Evolutionary conservation across 2,888 invertebrate species (phyloP), one percentile per base, ranked within the genome.

Genomic region (Calameuta pallipes): DNA sequence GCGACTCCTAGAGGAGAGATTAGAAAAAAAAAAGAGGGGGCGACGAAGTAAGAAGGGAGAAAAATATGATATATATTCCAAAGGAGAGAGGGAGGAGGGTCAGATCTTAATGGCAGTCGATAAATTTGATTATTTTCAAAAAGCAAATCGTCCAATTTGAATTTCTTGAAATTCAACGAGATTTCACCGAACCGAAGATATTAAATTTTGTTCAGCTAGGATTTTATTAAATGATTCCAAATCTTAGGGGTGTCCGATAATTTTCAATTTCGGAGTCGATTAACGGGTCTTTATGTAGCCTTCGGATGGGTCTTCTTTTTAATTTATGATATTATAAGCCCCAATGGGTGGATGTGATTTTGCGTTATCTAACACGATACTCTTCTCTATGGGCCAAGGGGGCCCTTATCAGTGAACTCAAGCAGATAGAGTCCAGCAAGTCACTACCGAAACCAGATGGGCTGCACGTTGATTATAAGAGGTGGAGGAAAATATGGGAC

Each of bases 311-410:
- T 30, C 71, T 41, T 41, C 69, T 69, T 36, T 80, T 74, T 34
- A 75, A 75, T 75, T 73, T 80, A 75, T 78, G 76, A 70, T 78
- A 73, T 69, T 78, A 23, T 73, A 78, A 78, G 69, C 41, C 76
- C 70, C 69, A 81, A 78, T 73, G 81, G 37, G 73, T 81, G 78
- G 77, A 80, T 75, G 81, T 81, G 81, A 82, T 82, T 82, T 81
- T 74, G 74, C 81, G 82, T 82, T 82, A 82, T 82, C 82, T 70
- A 78, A 68, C 71, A 9, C 71, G 71, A 33, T 31, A n/a, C 70
- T 41, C 15, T 41, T 0, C 23, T 56, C 41, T 23, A 23, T 56
- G 41, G 41, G 41, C 41, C 41, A 56, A 56, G 41, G 41, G 23
- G 41, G 41, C 41, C 41, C 41, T 56, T 56, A 56, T 56, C 41